Conservation (phyloP, 2,888 invertebrate genomes). For the Scaptomyza reducta region DNA sequence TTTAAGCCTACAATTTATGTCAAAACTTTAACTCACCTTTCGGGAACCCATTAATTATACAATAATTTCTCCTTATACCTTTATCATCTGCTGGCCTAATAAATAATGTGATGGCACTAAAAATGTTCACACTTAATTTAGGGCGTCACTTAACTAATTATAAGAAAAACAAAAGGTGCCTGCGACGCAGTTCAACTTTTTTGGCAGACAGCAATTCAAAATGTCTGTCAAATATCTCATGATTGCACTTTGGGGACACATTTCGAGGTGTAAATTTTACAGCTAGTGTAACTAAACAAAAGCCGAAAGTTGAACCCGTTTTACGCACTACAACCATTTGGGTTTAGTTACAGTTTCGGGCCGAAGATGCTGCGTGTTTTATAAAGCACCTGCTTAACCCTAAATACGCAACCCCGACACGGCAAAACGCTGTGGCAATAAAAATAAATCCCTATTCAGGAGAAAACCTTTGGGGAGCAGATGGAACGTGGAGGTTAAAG, state of each 20-base stretch:
- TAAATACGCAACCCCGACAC: slow-evolving; percentile 46
- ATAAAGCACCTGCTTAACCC: slow-evolving; percentile 79
- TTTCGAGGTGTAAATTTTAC: slow-evolving; percentile 75
- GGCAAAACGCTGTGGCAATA: slow-evolving; percentile 57
- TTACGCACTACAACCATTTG: slow-evolving; percentile 30
- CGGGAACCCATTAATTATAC: not conserved
- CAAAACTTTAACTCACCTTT: too few species aligned
- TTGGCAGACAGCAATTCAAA: not conserved
- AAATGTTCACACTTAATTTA: slow-evolving; percentile 67
- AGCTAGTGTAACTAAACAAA: slow-evolving; percentile 11
- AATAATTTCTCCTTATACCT: not conserved
- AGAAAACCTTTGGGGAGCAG: slow-evolving; percentile 49
- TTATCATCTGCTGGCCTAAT: slow-evolving; percentile 24
- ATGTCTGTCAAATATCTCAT: slow-evolving; percentile 50
- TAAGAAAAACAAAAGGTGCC: slow-evolving; percentile 18
- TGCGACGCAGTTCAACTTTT: not conserved
- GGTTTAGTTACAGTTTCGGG: slow-evolving; percentile 67
- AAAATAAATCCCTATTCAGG: slow-evolving; percentile 76
- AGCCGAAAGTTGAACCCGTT: slow-evolving; percentile 4
- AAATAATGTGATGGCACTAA: slow-evolving; percentile 63
- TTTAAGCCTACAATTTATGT: not conserved
- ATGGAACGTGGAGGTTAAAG: not conserved
- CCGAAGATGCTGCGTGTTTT: slow-evolving; percentile 57
- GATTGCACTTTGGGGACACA: slow-evolving; percentile 75
- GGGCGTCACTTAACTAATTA: slow-evolving; percentile 68